Percentiles rank a stretch among this genome's conserved stretches.
phyloP scores from a whole-genome alignment of 92 coral and sea anemone genomes.

The Scolanthus callimorphus region DNA sequence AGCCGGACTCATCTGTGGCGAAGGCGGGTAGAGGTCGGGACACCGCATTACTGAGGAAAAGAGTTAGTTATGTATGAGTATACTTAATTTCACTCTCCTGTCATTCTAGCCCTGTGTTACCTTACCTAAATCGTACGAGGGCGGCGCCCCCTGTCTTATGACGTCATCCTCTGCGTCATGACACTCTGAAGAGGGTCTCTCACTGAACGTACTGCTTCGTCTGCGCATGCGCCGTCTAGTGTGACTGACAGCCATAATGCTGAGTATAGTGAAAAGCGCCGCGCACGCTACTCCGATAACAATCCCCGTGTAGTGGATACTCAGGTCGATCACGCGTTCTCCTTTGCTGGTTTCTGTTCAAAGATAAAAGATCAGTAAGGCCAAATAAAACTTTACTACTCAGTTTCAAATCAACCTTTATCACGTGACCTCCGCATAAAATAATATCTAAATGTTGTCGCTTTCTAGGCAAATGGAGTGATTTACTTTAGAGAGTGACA shows the following conservation, averaged over 20 bases:
- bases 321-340: slow-evolving; percentile 29
- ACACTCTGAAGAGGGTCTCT: slow-evolving; percentile 38
- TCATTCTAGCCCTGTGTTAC: neutral
- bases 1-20: slow-evolving; percentile 47
- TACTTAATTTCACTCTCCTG: neutral
- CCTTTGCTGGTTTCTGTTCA: slow-evolving; percentile 6
- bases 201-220: slow-evolving; percentile 35
- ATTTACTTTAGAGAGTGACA: neutral
- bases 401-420: too few relatives aligned
- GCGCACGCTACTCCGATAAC: slow-evolving; percentile 99
- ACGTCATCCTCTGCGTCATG: slow-evolving; percentile 40
- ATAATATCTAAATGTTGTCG: too few relatives aligned
- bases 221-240: slow-evolving; percentile 61
- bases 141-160: slow-evolving; percentile 76
- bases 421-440: too few relatives aligned
- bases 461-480: neutral
- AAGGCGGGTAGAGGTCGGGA: slow-evolving; percentile 74
- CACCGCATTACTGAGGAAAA: slow-evolving; percentile 42
- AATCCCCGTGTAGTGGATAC: slow-evolving; percentile 85
- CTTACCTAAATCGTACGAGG: slow-evolving; percentile 87
- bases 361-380: too few relatives aligned
- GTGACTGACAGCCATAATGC: slow-evolving; percentile 81
- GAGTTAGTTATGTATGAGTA: too few relatives aligned
- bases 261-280: slow-evolving; percentile 69
- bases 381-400: too few relatives aligned